These are phyloP conservation scores for Taphrorychus bicolor DNA, from an alignment of 2,888 invertebrate species.

Conservation along the genomic window DNA sequence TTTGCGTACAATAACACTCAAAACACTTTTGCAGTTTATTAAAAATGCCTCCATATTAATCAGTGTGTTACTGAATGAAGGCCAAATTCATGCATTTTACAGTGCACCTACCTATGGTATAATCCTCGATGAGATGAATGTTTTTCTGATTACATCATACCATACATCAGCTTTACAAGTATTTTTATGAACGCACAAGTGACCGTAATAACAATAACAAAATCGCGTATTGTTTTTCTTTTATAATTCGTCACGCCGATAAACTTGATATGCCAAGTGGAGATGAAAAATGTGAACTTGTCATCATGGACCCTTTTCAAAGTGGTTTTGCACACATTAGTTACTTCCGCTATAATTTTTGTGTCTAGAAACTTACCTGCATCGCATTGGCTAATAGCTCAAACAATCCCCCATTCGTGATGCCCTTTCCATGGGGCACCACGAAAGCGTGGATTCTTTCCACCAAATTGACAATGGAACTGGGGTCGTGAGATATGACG, in stretches of 20 bases:
- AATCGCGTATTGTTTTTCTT: not conserved
- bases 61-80: not conserved
- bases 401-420: conserved; percentile 50
- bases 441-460: conserved; percentile 71
- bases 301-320: not conserved
- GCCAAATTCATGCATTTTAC: not conserved
- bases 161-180: not conserved
- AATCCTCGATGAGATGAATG: not conserved
- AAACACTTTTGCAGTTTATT: too few relatives aligned
- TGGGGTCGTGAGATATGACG: conserved; percentile 72
- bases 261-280: not conserved
- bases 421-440: conserved; percentile 63
- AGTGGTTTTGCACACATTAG: conserved; percentile 14
- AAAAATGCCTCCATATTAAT: not conserved
- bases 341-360: too few relatives aligned
- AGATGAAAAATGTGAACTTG: not conserved
- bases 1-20: too few relatives aligned
- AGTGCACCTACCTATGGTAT: too few relatives aligned
- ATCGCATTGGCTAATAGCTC: conserved; percentile 46
- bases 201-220: not conserved
- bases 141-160: not conserved
- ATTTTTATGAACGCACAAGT: not conserved
- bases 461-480: conserved; percentile 70
- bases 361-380: conserved; percentile 46
- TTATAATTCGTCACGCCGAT: not conserved